Base-by-base conservation (phyloP, 2,888 invertebrate genomes). In the Resseliella maxima region DNA sequence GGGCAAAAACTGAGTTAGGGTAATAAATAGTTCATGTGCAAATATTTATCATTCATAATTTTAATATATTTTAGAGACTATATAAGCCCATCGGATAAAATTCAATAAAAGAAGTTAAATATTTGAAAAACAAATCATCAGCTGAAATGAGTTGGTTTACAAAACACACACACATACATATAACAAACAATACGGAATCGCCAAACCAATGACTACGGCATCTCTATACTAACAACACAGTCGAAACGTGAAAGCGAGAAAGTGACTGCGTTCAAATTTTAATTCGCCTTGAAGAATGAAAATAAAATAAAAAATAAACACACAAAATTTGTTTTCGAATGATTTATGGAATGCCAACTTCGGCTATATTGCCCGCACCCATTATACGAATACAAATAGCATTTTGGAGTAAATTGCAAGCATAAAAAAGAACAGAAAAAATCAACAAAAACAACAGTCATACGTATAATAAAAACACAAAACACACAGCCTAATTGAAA, bases 21-120 rank as follows among this genome's bases (percentile, higher is more conserved):
- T 59, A 59, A 59, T 59, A 59, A 59, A 59, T 59, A 59, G 59
- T 59, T 59, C 24, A 59, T 59, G 59, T 59, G 59, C 59, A 59
- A 59, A 59, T 59, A 59, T 59, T 59, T 59, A 59, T 59, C 59
- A 59, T 59, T 59, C 59, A 59, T 59, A 59, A 59, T 59, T 59
- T 59, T 59, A 59, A 59, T 59, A 59, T 59, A 24, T 24, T 59
- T 59, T 59, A 24, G n/a, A 24, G 59, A 59, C 59, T 59, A 24
- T 24, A 59, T 59, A 59, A 59, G 59, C 59, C 59, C 59, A n/a
- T 59, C 24, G 24, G 59, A 24, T 24, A 6, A 59, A 59, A 59
- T 24, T n/a, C 59, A 59, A 24, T 59, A 59, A 59, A 59, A 59
- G 59, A 59, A 59, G 59, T 59, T 59, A 59, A 59, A 59, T 59